Evolutionary conservation across 2,113 vertebrate species (phyloP), one percentile per base, ranked within the genome.

Genomic region (Gadus macrocephalus): DNA sequence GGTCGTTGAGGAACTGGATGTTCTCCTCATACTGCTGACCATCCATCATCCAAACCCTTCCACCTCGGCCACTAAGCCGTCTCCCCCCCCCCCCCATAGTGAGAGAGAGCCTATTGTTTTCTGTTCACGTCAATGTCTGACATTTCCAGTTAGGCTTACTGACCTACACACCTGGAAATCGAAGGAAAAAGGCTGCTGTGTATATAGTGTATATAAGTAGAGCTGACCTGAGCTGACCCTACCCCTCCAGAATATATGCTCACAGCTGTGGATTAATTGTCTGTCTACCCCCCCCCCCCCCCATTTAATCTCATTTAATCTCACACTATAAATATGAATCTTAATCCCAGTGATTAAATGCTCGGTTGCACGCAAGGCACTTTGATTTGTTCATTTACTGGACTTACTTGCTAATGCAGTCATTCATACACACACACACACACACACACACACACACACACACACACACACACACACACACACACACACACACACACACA

Each of bases 301-400:
- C 70, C 28, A 27, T 53, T 53, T 78, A 73, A 78, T 78, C 76
- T 67, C 62, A 49, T 2, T 12, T 49, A 22, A 17, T 9, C 11
- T 49, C 2, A 49, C 42, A 49, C 15, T 73, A 8, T 70, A 68
- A 65, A 66, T 20, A 31, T 59, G 71, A 66, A 81, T 76, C 70
- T 64, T 53, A 2, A 58, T 80, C 61, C 63, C 0, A 11, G 64
- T 11, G 64, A 31, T 64, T 20, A 66, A 62, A 63, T 42, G 63
- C 64, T 20, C 53, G 2, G 16, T 15, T 2, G 31, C 68, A 71
- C 59, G 53, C 68, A 2, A 78, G 15, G 27, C 28, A 35, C 31
- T 35, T 2, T 35, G 31, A 35, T 35, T 4, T 31, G 28, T 31
- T 31, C 28, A 31, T 31, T 31, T 35, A 4, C 31, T 35, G 31